Evolutionary conservation across 2,113 vertebrate species (phyloP), one percentile per base, ranked within the genome.

Genomic region (Vombatus ursinus): DNA sequence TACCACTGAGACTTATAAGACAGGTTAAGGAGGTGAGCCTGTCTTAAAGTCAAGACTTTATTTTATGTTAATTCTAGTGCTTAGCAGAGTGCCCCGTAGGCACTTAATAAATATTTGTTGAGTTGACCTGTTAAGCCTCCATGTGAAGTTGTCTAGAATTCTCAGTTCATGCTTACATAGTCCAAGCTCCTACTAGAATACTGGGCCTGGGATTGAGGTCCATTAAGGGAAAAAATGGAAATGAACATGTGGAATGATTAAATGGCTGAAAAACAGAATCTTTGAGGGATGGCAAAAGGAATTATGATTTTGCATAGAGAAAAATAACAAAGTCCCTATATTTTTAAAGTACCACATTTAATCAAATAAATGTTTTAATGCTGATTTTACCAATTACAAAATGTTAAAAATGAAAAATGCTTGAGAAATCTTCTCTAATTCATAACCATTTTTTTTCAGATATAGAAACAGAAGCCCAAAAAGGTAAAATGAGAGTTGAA

Each of bases 1-100:
- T 93, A 52, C 26, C 84, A 94, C 91, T 89, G 1, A 52, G 51
- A 50, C n/a, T 96, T 84, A 90, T 4, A 91, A 94, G 94, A 91
- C 3, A 95, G 1, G 52, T 24, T 92, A 84, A 44, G n/a, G 16
- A 93, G 28, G 91, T 90, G 48, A 52, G 90, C 50, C 23, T 89
- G 11, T 0, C 37, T 90, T 53, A 54, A 77, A 0, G 52, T 19
- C 47, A 68, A 23, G 52, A 49, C 84, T 51, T 93, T 61, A 5
- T 52, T 89, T 52, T 52, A 77, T 37, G 16, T 50, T 94, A 49
- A 44, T 84, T 84, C 68, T 23, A 84, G 19, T 84, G 19, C 19
- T 84, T 44, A 84, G n/a, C n/a, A 84, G 16, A 84, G 19, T 84
- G 68, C 19, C n/a, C 5, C 2, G n/a, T 44, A 84, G n/a, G 37